Conservation (phyloP, 1,140 invertebrate genomes). For the Myzus persicae region DNA sequence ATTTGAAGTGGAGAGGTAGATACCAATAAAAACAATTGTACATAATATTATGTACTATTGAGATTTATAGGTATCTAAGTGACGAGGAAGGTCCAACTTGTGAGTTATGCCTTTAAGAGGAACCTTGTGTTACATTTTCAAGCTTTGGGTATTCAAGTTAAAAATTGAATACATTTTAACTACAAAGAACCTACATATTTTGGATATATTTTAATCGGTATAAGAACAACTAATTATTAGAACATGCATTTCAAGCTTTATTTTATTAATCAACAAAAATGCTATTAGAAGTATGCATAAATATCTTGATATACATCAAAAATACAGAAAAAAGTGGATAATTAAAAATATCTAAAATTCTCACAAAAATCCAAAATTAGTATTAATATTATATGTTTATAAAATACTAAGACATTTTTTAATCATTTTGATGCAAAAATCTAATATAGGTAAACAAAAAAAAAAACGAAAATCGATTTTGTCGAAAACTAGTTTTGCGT, state of each 20-base stretch:
- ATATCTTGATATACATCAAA: neutral
- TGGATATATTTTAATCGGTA: neutral
- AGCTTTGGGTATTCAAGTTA: no score
- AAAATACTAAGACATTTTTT: neutral
- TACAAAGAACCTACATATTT: neutral
- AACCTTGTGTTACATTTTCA: no score
- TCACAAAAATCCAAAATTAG: neutral
- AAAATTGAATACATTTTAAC: no score
- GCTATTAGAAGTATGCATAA: neutral
- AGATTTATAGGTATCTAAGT: no score
- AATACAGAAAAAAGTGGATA: neutral
- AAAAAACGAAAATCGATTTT: neutral
- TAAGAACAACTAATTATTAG: neutral
- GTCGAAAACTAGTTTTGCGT: neutral
- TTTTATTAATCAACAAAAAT: neutral
- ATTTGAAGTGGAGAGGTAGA: no score
- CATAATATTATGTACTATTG: no score
- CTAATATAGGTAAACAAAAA: no score
- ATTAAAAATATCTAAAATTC: neutral
- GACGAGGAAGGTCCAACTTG: no score
- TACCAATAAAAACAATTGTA: no score
- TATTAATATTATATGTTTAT: neutral
- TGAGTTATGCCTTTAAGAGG: no score
- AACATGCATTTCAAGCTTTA: neutral
- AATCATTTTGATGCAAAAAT: neutral